Evolutionary conservation across 2,797 vertebrate genomes (phyloP).

Genomic region (Paedocypris micromegethes): DNA sequence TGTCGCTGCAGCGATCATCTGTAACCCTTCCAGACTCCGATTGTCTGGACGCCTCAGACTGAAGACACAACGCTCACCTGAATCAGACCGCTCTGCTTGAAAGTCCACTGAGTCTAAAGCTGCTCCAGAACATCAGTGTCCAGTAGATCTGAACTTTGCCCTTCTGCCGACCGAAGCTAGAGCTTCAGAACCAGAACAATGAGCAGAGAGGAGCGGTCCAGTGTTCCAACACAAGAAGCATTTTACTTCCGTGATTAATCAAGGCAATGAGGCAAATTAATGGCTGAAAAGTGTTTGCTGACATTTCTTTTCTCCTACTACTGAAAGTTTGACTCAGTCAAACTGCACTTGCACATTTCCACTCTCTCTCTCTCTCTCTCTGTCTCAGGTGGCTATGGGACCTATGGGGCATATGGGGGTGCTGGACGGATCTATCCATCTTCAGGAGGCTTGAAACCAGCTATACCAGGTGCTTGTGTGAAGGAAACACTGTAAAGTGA

Average conservation of each 20-base stretch:
- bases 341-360: conserved; percentile 31
- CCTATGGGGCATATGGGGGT: conserved; percentile 55
- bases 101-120: no score
- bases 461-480: conserved; percentile 30
- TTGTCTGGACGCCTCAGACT: conserved; percentile 23
- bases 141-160: no score
- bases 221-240: no score
- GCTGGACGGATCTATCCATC: conserved; percentile 57
- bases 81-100: no score
- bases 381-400: conserved; percentile 61
- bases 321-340: conserved; percentile 37
- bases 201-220: no score
- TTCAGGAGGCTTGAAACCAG: conserved; percentile 53
- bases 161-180: no score
- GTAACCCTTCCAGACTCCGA: conserved; percentile 37
- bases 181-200: no score
- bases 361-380: conserved; percentile 12
- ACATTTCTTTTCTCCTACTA: conserved; percentile 21
- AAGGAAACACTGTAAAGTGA: background rate
- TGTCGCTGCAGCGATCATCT: conserved; percentile 36
- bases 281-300: conserved; percentile 28
- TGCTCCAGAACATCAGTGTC: no score
- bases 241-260: conserved; percentile 18
- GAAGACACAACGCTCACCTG: no score
- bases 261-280: conserved; percentile 24